Percentiles rank a stretch among this genome's conserved stretches.
Conservation (phyloP, 2,888 invertebrate genomes). For the Yponomeuta malinellus region DNA sequence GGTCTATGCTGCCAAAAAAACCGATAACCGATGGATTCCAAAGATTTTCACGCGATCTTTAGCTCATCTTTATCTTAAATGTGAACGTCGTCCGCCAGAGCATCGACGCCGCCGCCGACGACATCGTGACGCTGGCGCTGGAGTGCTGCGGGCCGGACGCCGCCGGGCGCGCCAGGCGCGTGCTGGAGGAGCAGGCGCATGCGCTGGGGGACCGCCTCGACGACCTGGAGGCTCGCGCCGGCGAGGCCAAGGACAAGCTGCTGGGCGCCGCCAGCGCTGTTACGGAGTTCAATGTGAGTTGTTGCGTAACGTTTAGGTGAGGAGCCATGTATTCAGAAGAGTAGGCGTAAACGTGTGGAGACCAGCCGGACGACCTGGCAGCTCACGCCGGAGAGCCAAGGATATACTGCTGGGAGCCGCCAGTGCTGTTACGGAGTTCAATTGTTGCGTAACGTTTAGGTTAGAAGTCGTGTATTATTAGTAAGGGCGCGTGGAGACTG, state of each 20-base stretch:
- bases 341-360: conserved; percentile 85
- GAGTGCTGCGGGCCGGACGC: conserved; percentile 84
- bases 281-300: conserved; percentile 84
- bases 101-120: conserved; percentile 81
- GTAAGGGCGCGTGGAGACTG: neutral
- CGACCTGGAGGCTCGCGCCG: conserved; percentile 84
- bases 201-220: conserved; percentile 84
- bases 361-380: conserved; percentile 85
- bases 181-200: conserved; percentile 84
- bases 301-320: neutral
- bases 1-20: no score
- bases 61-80: no score
- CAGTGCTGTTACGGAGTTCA: conserved; percentile 87
- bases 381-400: conserved; percentile 86
- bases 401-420: conserved; percentile 89
- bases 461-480: neutral
- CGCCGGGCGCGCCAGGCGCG: conserved; percentile 84
- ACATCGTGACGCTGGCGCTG: conserved; percentile 72
- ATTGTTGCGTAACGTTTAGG: conserved; percentile 37
- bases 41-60: no score
- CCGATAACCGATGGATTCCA: no score
- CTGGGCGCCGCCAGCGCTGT: conserved; percentile 92
- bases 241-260: conserved; percentile 85
- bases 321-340: conserved; percentile 76
- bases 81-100: conserved; percentile 42